Evolutionary conservation across 2,797 vertebrate genomes (phyloP), one percentile per base, ranked within the genome.

Genomic region (Passerculus sandwichensis): DNA sequence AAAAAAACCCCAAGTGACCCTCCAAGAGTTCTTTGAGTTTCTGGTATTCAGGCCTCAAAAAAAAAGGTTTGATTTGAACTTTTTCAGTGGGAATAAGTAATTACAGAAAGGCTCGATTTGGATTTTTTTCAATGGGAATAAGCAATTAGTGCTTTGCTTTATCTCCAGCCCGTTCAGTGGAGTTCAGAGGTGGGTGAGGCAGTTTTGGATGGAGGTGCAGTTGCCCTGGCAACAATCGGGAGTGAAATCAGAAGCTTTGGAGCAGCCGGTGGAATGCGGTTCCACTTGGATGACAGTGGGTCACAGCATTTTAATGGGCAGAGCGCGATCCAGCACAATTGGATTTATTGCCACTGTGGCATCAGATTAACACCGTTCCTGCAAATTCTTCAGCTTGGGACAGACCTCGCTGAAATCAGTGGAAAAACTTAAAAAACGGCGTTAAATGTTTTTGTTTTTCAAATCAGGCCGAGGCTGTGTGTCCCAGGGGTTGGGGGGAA

Each of bases 241-340:
- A 85, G 72, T 96, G 95, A 90, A 96, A 96, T 96, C 96, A 93
- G 92, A 97, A 93, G 80, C 95, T 84, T 93, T 71, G 44, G 86
- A 95, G 78, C 88, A 90, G 93, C 56, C 88, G 66, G 85, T 61
- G 94, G 96, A 97, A 97, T 97, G 96, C 47, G 92, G 93, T 92
- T 96, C 90, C 94, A 92, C 97, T 81, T 27, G 94, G 95, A 88
- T 94, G 94, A 72, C 93, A 93, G 87, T 48, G 48, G 88, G 88
- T 89, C 91, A 77, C 77, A 90, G 94, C 82, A 76, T 69, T 96
- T 95, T 94, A 84, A 91, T 29, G 90, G 82, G 59, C 13, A 93
- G 61, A 89, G 87, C 15, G 66, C 54, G 76, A 86, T 76, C 94
- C 94, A 73, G 93, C 9, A 85, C 84, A 85, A 92, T 47, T 11